Percentiles rank a stretch among this genome's conserved stretches.
phyloP scores from a whole-genome alignment of 2,113 vertebrate species.

The Dicrurus megarhynchus region DNA sequence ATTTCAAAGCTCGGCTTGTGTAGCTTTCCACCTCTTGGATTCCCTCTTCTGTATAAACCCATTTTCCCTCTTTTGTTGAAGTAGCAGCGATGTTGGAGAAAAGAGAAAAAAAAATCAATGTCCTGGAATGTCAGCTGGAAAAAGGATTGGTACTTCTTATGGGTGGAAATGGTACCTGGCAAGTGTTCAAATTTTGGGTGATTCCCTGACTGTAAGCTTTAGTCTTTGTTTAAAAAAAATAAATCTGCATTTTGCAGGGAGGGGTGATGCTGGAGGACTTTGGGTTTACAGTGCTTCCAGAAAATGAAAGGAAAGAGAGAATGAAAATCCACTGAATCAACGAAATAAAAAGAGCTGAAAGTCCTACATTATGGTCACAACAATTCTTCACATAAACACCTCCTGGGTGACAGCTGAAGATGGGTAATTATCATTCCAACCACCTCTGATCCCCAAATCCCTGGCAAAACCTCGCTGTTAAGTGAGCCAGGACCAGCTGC shows the following conservation, averaged over 20 bases:
- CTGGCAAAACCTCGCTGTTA: background rate
- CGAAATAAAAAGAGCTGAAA: slow-evolving; percentile 11
- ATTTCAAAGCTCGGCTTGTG: background rate
- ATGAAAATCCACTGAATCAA: background rate
- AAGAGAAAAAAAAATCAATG: background rate
- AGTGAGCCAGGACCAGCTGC: background rate
- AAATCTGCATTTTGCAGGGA: background rate
- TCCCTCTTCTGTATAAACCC: background rate
- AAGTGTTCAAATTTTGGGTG: background rate
- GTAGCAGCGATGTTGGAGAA: background rate
- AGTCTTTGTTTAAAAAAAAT: background rate
- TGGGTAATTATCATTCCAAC: background rate
- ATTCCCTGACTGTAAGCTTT: background rate
- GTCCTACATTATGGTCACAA: background rate
- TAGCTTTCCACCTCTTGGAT: background rate
- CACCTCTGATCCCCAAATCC: background rate
- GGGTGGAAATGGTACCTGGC: background rate
- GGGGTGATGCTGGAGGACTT: background rate
- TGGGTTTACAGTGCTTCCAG: background rate
- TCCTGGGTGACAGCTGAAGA: background rate
- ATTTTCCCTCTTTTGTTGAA: background rate
- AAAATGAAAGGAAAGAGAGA: background rate
- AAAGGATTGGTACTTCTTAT: background rate
- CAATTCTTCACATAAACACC: background rate
- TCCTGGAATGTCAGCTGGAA: background rate